Percentiles rank a stretch among this genome's conserved stretches.
Conservation (phyloP, 1,140 invertebrate species). For the Lethocerus indicus region DNA sequence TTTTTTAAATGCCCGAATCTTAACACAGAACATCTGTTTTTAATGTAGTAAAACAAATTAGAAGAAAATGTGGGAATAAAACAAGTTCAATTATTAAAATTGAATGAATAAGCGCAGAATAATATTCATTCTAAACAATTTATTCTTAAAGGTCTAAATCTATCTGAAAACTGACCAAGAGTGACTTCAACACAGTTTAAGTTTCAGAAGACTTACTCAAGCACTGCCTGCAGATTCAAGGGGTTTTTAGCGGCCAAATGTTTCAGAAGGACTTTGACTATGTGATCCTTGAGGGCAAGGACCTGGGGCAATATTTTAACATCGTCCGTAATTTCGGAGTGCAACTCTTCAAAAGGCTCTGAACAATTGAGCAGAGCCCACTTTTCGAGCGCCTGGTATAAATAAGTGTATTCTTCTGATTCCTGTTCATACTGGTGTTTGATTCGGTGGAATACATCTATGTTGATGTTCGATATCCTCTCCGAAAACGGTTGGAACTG, state of each 20-base stretch:
- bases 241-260: slow-evolving; percentile 49
- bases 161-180: not conserved
- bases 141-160: not conserved
- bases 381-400: slow-evolving; percentile 64
- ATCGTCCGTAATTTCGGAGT: slow-evolving; percentile 41
- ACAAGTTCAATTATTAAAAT: not conserved
- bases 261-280: slow-evolving; percentile 49
- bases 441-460: slow-evolving; percentile 61
- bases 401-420: slow-evolving; percentile 48
- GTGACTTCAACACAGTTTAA: not conserved
- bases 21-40: not conserved
- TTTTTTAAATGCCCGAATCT: not conserved
- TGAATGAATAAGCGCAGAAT: not conserved
- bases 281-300: slow-evolving; percentile 55
- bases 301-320: slow-evolving; percentile 64
- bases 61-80: not conserved
- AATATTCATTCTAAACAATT: not conserved
- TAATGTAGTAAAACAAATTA: not conserved
- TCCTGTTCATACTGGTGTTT: slow-evolving; percentile 47
- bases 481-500: slow-evolving; percentile 79
- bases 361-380: slow-evolving; percentile 75
- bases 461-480: slow-evolving; percentile 61
- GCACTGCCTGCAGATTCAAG: slow-evolving; percentile 54
- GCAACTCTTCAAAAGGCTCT: slow-evolving; percentile 58
- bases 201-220: slow-evolving; percentile 49